These are phyloP conservation scores for Tenthredo livida DNA, from an alignment of 2,888 invertebrate genomes.

Conservation along the genomic window DNA sequence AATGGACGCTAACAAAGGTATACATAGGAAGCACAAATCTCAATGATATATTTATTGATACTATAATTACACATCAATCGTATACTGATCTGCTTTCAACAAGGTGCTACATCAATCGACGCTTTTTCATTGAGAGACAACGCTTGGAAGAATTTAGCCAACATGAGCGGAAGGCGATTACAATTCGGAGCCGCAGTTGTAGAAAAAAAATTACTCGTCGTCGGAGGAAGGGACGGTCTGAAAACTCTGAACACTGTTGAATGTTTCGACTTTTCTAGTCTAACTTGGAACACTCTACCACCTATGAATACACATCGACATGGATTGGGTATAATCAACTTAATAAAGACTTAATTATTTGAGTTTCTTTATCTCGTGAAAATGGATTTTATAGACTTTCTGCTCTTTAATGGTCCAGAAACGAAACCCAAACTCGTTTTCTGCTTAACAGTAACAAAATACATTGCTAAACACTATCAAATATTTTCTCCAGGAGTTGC, in stretches of 20 bases:
- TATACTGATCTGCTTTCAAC: background rate
- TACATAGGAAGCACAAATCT: background rate
- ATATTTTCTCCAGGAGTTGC: slow-evolving; percentile 81
- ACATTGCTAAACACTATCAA: background rate
- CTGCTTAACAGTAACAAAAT: background rate
- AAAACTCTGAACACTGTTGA: slow-evolving; percentile 97
- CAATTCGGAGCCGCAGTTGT: slow-evolving; percentile 96
- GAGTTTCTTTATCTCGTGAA: background rate
- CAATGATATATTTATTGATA: background rate
- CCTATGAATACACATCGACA: slow-evolving; percentile 95
- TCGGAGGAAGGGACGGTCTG: slow-evolving; percentile 95
- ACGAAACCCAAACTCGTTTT: background rate
- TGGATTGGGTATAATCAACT: slow-evolving; percentile 81
- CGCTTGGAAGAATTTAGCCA: slow-evolving; percentile 87
- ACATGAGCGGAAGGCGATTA: slow-evolving; percentile 89
- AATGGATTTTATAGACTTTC: background rate
- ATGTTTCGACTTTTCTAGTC: slow-evolving; percentile 90
- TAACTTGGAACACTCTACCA: slow-evolving; percentile 89
- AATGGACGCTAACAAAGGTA: slow-evolving; percentile 93
- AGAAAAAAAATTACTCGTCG: slow-evolving; percentile 90
- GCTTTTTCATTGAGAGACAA: slow-evolving; percentile 92
- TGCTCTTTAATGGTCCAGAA: background rate
- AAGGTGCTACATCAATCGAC: slow-evolving; percentile 94
- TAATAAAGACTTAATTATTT: background rate
- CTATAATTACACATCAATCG: background rate